phyloP scores from a whole-genome alignment of 1,140 invertebrate species.

The Drosophila kepulauana region DNA sequence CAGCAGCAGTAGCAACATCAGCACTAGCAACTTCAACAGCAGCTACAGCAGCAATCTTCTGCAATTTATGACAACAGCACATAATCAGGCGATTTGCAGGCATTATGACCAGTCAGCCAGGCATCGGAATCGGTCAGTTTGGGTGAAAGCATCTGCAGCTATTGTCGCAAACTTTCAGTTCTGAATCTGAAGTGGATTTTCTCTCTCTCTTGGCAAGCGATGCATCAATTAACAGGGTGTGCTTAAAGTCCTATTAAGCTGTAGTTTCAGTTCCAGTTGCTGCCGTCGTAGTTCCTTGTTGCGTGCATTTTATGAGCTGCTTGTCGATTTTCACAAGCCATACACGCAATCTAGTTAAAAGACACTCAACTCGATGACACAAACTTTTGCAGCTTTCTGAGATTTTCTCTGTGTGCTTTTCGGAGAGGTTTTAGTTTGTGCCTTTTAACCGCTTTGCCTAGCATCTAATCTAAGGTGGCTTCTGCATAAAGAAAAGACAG shows the following conservation, averaged over 20 bases:
- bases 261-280: background rate
- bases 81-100: constrained; percentile 80
- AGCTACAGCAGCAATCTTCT: constrained; percentile 31
- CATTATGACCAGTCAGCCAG: constrained; percentile 52
- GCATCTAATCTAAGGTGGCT: constrained; percentile 62
- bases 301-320: constrained; percentile 32
- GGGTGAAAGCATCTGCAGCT: background rate
- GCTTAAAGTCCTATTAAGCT: background rate
- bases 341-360: constrained; percentile 37
- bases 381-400: constrained; percentile 13
- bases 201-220: background rate
- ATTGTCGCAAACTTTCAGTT: background rate
- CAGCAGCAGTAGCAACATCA: constrained; percentile 23
- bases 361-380: constrained; percentile 21
- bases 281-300: background rate
- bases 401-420: constrained; percentile 26
- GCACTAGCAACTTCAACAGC: background rate
- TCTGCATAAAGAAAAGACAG: constrained; percentile 18
- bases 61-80: constrained; percentile 55
- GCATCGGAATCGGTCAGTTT: constrained; percentile 4
- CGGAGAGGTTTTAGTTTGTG: constrained; percentile 1
- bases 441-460: constrained; percentile 26
- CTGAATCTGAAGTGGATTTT: background rate
- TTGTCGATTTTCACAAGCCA: constrained; percentile 21
- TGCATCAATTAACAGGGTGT: constrained; percentile 13